phyloP scores from a whole-genome alignment of 1,140 invertebrate species.

The Notospermus geniculatus region DNA sequence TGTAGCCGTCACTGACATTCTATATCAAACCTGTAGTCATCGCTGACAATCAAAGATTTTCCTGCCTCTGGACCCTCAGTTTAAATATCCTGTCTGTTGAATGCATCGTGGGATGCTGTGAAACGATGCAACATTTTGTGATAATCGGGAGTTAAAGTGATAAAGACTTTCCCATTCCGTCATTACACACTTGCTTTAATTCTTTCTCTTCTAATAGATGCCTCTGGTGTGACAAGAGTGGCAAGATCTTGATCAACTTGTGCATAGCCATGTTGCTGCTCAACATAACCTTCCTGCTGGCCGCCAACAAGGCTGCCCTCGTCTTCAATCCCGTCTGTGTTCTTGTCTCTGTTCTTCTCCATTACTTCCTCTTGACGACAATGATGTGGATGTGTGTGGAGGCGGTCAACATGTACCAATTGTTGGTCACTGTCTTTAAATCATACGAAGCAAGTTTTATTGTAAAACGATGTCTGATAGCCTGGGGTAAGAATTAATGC shows the following conservation, averaged over 20 bases:
- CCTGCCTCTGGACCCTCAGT: no score
- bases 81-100: no score
- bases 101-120: no score
- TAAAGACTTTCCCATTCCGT: no score
- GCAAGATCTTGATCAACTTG: constrained; percentile 61
- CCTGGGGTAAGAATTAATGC: constrained; percentile 58
- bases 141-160: no score
- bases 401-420: constrained; percentile 61
- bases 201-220: constrained; percentile 44
- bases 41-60: no score
- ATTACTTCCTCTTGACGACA: constrained; percentile 59
- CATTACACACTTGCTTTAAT: constrained; percentile 6
- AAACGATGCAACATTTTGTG: no score
- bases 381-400: constrained; percentile 62
- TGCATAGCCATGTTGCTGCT: constrained; percentile 58
- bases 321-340: constrained; percentile 36
- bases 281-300: constrained; percentile 57
- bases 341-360: constrained; percentile 52
- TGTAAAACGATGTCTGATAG: constrained; percentile 58
- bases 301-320: constrained; percentile 37
- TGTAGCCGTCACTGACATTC: no score
- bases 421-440: constrained; percentile 61
- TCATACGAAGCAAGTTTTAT: constrained; percentile 59
- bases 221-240: constrained; percentile 59
- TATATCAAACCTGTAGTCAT: no score